These are phyloP conservation scores for Copidosoma aretas DNA, from an alignment of 2,888 invertebrate species.

Conservation along the genomic window DNA sequence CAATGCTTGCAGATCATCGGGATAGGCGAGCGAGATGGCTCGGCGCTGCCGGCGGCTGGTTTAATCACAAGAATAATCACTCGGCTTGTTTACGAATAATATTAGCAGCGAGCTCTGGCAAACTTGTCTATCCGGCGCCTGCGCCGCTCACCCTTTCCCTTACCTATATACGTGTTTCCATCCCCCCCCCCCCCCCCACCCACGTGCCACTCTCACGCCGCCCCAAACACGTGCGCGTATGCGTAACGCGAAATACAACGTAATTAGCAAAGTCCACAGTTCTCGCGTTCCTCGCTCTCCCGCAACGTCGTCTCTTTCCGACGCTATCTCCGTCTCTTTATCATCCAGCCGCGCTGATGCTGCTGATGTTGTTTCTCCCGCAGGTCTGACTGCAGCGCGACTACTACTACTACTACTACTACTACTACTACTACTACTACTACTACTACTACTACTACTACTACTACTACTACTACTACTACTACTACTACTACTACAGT, in stretches of 20 bases:
- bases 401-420: conserved; percentile 7
- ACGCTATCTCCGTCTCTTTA: conserved; percentile 13
- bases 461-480: conserved; percentile 4
- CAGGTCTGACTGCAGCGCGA: conserved; percentile 14
- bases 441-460: too few species aligned
- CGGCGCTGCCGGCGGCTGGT: conserved; percentile 11
- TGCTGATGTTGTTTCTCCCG: neutral
- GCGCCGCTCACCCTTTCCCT: too few species aligned
- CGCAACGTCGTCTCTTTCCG: conserved; percentile 8
- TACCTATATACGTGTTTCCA: too few species aligned
- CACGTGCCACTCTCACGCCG: neutral
- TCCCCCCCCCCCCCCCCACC: too few species aligned
- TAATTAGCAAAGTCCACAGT: conserved; percentile 49
- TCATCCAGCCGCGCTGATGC: neutral
- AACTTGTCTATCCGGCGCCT: conserved; percentile 39
- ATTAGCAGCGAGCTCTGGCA: conserved; percentile 46
- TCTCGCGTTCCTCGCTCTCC: conserved; percentile 38
- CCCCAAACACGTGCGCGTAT: conserved; percentile 27
- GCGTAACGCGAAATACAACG: conserved; percentile 44
- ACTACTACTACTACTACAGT: conserved; percentile 8
- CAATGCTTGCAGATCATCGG: too few species aligned
- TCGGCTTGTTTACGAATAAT: conserved; percentile 47
- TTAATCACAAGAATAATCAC: conserved; percentile 48
- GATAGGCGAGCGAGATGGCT: too few species aligned
- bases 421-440: too few species aligned